Evolutionary conservation across 2,113 vertebrate species (phyloP), one percentile per base, ranked within the genome.

Genomic region (Anarhynchus alexandrinus): DNA sequence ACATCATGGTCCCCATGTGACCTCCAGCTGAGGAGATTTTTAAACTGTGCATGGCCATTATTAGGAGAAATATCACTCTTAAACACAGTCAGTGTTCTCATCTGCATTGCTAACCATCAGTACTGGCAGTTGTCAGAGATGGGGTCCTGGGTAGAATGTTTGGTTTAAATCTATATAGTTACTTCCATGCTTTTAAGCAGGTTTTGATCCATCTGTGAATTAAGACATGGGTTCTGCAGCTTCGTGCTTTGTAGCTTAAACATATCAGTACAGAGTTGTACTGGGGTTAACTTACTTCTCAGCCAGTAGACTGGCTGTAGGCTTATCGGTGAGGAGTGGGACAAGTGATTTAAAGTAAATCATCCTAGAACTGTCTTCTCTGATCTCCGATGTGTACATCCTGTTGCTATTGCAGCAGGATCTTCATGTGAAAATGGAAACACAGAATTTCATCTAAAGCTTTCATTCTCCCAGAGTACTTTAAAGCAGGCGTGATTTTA

Each of bases 1-100:
- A 59, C 32, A 21, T 23, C 0, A 0, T 5, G 25, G 18, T 72
- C 18, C 12, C 10, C 6, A 3, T 0, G 7, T 51, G 43, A 74
- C 9, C 6, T 92, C 25, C 34, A 6, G 3, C 21, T n/a, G 20
- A 59, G 42, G 51, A 78, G 34, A 51, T 29, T 82, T 94, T 93
- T 49, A 25, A 84, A 34, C 8, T 47, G 4, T 57, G 4, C 6
- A 2, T 64, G 52, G 18, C 21, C 18, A 16, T 65, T 85, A 32
- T 36, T 55, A 61, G 57, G 18, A 67, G 29, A 84, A 91, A 67
- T 59, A 16, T 6, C 4, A 23, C 11, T 67, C 52, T 55, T 38
- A 77, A 72, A 61, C 22, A 34, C 5, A 43, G 11, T 36, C 17
- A 36, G 9, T 49, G 12, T 8, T 64, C 21, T 40, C 11, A 30